phyloP scores from a whole-genome alignment of 23 tunicate genomes.

The Halocynthia roretzi region DNA sequence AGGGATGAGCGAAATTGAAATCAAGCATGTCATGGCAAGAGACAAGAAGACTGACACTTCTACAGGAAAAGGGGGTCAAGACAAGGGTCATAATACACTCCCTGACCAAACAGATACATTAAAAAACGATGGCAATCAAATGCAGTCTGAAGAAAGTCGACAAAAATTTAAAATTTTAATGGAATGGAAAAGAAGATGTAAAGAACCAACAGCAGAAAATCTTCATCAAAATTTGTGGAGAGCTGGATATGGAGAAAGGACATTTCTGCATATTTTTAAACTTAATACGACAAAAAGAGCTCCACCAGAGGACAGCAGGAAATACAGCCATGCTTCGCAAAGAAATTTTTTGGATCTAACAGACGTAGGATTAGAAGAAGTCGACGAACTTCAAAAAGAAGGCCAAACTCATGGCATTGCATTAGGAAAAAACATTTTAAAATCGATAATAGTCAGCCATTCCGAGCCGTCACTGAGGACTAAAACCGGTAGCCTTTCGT shows the following conservation, averaged over 20 bases:
- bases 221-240: background rate
- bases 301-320: background rate
- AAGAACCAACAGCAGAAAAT: constrained; percentile 7
- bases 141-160: background rate
- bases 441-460: too few relatives aligned
- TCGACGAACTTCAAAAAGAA: background rate
- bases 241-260: constrained; percentile 12
- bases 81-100: background rate
- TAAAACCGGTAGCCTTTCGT: too few relatives aligned
- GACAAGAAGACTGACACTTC: background rate
- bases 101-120: background rate
- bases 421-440: too few relatives aligned
- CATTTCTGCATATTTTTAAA: constrained; percentile 9
- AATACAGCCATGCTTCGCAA: background rate
- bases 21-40: background rate
- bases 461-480: too few relatives aligned
- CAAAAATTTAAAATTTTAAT: constrained; percentile 5
- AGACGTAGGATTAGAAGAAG: too few relatives aligned
- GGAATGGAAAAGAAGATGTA: constrained; percentile 12
- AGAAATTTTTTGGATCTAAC: too few relatives aligned
- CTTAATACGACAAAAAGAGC: background rate
- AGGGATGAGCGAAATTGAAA: background rate
- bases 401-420: too few relatives aligned
- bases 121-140: background rate
- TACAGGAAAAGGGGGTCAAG: background rate